These are phyloP conservation scores for Drosophila willistoni DNA, from an alignment of 1,140 invertebrate genomes.

Conservation along the genomic window DNA sequence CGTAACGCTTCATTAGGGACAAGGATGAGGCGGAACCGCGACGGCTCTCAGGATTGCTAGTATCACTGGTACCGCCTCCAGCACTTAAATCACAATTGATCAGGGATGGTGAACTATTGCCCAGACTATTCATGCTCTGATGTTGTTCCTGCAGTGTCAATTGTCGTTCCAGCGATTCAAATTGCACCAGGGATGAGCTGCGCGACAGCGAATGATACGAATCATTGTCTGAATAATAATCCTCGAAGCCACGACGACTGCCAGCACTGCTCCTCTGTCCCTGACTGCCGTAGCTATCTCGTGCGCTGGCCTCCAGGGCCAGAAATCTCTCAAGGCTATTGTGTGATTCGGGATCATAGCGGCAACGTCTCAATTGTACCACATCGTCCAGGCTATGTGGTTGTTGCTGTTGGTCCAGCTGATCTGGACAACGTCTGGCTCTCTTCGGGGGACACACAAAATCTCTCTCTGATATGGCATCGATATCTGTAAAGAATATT, in stretches of 20 bases:
- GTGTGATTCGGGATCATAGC: slow-evolving; percentile 50
- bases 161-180: slow-evolving; percentile 87
- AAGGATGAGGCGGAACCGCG: slow-evolving; percentile 64
- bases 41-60: slow-evolving; percentile 68
- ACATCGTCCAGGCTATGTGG: slow-evolving; percentile 56
- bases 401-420: slow-evolving; percentile 25
- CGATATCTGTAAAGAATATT: slow-evolving; percentile 82
- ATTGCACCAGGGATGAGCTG: slow-evolving; percentile 91
- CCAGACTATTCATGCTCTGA: slow-evolving; percentile 65
- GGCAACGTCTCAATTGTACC: slow-evolving; percentile 61
- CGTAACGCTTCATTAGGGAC: slow-evolving; percentile 72
- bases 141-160: slow-evolving; percentile 73
- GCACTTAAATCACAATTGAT: slow-evolving; percentile 76
- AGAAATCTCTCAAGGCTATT: slow-evolving; percentile 71
- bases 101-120: slow-evolving; percentile 83
- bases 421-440: slow-evolving; percentile 85
- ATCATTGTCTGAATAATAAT: slow-evolving; percentile 84
- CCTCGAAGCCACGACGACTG: slow-evolving; percentile 74
- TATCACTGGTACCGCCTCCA: slow-evolving; percentile 64
- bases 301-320: slow-evolving; percentile 45
- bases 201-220: slow-evolving; percentile 86
- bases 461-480: slow-evolving; percentile 89
- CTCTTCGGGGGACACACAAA: slow-evolving; percentile 91
- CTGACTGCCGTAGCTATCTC: slow-evolving; percentile 68
- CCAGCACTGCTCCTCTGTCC: slow-evolving; percentile 60